Base-by-base conservation (phyloP, 35 echinoderm and acorn worm species). In the Lytechinus variegatus region DNA sequence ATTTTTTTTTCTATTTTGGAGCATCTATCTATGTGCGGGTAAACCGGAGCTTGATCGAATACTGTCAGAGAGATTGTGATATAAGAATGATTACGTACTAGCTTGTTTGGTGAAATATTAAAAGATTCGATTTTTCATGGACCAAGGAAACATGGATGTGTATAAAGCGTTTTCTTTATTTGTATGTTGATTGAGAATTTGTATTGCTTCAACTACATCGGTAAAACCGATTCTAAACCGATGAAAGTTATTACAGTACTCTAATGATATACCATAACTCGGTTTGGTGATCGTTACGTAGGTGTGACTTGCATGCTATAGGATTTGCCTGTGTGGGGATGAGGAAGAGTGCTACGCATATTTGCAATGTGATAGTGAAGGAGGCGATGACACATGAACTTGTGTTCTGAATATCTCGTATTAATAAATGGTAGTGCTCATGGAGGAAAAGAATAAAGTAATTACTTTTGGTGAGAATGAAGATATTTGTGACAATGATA, bases 31-130 rank as follows among this genome's bases (percentile, higher is more conserved):
- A 54, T 90, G 88, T 79, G 66, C 66, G 66, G 66, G 52, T 54
- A 54, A 90, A 54, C 88, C 52, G 52, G 88, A 90, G n/a, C 52
- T 54, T 90, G 88, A 90, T 54, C 27, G 28, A 54, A 29, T 54
- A 13, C 33, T 79, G 19, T 52, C n/a, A 29, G 28, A 90, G 66
- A 79, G 66, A 44, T 14, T 90, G 52, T 90, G 88, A 90, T 90
- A 90, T 90, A 90, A 29, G 88, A 90, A 90, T 24, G 66, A 79
- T 24, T 79, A 90, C 16, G 28, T 90, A 90, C 28, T 90, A 52
- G 52, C 88, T 90, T 90, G 88, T 52, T 52, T 90, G 88, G 88
- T 90, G 88, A 90, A 90, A 33, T 90, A 90, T 90, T 90, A 90
- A 90, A 90, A 90, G 16, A 90, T 90, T 13, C 52, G 88, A 90